phyloP scores from a whole-genome alignment of 2,888 invertebrate genomes.

The Hemistola chrysoprasaria region DNA sequence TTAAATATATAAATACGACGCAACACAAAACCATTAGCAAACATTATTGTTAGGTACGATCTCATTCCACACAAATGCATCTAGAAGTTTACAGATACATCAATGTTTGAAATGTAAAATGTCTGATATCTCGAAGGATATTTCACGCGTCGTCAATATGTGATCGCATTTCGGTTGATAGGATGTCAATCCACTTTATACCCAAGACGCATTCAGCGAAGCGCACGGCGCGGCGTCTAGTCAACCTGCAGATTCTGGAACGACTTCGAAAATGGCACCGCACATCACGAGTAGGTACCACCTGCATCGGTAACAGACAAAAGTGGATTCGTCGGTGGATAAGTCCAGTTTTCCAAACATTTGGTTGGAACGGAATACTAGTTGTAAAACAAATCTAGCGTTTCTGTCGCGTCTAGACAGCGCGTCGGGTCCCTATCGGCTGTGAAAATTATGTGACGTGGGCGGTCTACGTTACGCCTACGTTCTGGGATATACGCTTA shows the following conservation, averaged over 20 bases:
- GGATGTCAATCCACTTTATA: conserved; percentile 50
- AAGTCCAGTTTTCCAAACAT: conserved; percentile 41
- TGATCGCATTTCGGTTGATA: conserved; percentile 46
- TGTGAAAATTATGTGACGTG: conserved; percentile 73
- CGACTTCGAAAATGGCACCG: conserved; percentile 57
- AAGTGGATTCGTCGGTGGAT: conserved; percentile 57
- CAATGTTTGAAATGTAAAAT: conserved; percentile 19
- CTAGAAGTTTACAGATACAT: conserved; percentile 3
- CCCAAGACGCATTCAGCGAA: conserved; percentile 47
- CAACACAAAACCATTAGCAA: too few relatives aligned
- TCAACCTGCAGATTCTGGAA: conserved; percentile 37
- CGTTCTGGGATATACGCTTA: conserved; percentile 50
- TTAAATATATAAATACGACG: too few relatives aligned
- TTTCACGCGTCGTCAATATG: conserved; percentile 33
- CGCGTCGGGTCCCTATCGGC: conserved; percentile 66
- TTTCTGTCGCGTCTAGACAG: conserved; percentile 75
- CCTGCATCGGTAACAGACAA: conserved; percentile 46
- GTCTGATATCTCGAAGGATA: conserved; percentile 19
- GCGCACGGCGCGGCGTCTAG: conserved; percentile 26
- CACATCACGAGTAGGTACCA: conserved; percentile 39
- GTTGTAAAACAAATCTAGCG: conserved; percentile 67
- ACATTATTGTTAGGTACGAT: not conserved
- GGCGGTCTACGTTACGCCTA: conserved; percentile 41
- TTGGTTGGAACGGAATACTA: conserved; percentile 38
- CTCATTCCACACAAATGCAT: conserved; percentile 3